phyloP scores from a whole-genome alignment of 1,140 invertebrate species.

The Diorhabda carinulata region DNA sequence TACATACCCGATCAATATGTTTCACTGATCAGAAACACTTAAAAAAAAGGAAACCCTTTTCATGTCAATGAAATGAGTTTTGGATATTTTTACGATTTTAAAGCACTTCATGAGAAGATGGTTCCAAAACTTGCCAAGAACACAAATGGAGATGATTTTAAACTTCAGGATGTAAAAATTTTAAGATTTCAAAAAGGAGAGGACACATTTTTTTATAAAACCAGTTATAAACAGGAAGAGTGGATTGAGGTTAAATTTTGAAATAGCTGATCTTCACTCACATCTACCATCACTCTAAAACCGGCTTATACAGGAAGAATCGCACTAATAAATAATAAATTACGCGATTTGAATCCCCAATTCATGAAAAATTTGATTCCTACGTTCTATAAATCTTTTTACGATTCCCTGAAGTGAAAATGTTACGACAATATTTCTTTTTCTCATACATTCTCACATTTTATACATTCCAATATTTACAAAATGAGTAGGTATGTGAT shows the following conservation, averaged over 20 bases:
- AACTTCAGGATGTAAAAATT: conserved; percentile 15
- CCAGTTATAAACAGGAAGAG: conserved; percentile 5
- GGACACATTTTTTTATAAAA: conserved; percentile 18
- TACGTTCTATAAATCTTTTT: not conserved
- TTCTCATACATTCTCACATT: no score
- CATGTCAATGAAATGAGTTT: conserved; percentile 18
- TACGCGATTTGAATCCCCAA: not conserved
- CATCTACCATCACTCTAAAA: not conserved
- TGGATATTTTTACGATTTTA: conserved; percentile 20
- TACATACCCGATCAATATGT: no score
- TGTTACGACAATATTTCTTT: no score
- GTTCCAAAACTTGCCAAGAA: not conserved
- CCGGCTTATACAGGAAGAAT: conserved; percentile 4
- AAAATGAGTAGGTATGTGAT: no score
- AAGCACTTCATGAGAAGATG: conserved; percentile 7
- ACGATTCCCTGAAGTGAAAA: not conserved
- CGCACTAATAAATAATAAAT: not conserved
- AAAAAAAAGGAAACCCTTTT: conserved; percentile 20
- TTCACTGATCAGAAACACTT: conserved; percentile 32
- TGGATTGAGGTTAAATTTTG: conserved; percentile 14
- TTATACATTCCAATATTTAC: no score
- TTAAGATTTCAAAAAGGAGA: conserved; percentile 16
- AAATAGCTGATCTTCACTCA: not conserved
- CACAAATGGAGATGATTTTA: conserved; percentile 9
- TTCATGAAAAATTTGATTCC: not conserved